Base-by-base conservation (phyloP, 2,113 vertebrate genomes). In the Stegastes partitus region DNA sequence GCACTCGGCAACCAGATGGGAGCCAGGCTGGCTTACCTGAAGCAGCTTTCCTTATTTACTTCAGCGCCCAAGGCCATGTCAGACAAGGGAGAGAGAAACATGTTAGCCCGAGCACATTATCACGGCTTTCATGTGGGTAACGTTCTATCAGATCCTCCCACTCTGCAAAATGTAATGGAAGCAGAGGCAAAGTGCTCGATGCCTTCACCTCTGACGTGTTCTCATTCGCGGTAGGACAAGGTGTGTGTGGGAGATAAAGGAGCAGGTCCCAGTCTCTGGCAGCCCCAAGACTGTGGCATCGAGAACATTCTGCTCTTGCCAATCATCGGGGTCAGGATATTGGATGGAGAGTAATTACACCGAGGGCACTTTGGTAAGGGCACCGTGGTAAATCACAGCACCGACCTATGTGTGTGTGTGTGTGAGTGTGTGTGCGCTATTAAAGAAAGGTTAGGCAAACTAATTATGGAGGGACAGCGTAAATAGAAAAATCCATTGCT, bases 231-330 rank as follows among this genome's bases (percentile, higher is more conserved):
- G 79, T 28, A 80, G 86, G 81, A 91, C 89, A 91, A 93, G 92
- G 91, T 93, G 93, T 89, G 76, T 79, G 77, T 58, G 45, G 22
- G 79, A 92, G 93, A 94, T 94, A 94, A 93, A 90, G 91, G 75
- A 82, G 62, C 77, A 44, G 67, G 79, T 88, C 69, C 80, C 62
- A 70, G 80, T 81, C 81, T 57, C 56, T 80, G 68, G 73, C 76
- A 53, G 76, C 67, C 64, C 58, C 73, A 72, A 81, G 67, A 89
- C 82, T 75, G 88, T 79, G 82, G 87, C 84, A 76, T 76, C 77
- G 22, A 69, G 83, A 83, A 90, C 87, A 82, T 89, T 77, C 70
- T 74, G 82, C 86, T 84, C 78, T 86, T 93, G 90, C 89, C 90
- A 90, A 74, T 93, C 88, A 89, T 74, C 65, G 26, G 81, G 87